Percentiles rank a stretch among this genome's conserved stretches.
Evolutionary conservation across 1,140 invertebrate genomes (phyloP).

Genomic region (Liolophura sinensis): DNA sequence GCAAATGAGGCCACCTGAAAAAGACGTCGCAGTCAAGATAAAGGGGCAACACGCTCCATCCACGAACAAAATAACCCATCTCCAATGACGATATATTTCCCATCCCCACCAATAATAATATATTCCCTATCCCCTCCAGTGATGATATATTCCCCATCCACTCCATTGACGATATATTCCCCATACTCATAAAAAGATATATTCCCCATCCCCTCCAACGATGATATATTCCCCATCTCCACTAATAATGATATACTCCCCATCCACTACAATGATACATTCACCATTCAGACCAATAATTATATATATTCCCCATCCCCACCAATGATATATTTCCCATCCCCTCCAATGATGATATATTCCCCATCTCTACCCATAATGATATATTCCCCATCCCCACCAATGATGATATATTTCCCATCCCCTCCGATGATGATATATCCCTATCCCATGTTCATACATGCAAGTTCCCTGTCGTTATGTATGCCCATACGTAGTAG

Average conservation of each 20-base stretch:
- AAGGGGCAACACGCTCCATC: background rate
- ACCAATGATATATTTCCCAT: background rate
- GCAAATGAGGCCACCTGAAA: slow-evolving; percentile 50
- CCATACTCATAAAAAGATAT: background rate
- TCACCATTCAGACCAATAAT: background rate
- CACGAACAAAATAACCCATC: background rate
- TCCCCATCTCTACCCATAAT: background rate
- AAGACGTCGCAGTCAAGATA: background rate
- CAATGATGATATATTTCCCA: background rate
- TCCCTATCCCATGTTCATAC: too few relatives aligned
- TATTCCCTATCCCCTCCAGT: background rate
- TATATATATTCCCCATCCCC: background rate
- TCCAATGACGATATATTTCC: background rate
- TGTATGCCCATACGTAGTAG: background rate
- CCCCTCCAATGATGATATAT: background rate
- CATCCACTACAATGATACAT: background rate
- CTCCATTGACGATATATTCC: background rate
- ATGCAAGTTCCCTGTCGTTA: background rate
- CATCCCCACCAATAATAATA: background rate
- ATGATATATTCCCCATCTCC: too few relatives aligned
- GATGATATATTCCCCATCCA: background rate
- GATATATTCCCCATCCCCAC: background rate
- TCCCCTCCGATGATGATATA: background rate
- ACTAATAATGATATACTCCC: background rate
- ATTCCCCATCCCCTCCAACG: background rate